Evolutionary conservation across 2,797 vertebrate species (phyloP).

Genomic region (Acestrorhynchus altus): DNA sequence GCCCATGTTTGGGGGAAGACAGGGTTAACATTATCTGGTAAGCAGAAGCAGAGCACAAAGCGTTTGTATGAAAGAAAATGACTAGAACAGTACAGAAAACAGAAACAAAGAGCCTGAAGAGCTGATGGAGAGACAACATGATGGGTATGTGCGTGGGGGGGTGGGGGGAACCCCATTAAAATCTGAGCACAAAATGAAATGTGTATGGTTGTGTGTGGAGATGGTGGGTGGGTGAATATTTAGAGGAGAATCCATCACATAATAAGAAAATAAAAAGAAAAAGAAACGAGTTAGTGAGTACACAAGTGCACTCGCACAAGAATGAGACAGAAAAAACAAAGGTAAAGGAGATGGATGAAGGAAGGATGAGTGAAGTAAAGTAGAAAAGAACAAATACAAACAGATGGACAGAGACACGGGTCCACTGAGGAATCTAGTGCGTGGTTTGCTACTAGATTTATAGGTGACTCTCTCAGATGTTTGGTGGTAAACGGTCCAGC

Average conservation of each 20-base stretch:
- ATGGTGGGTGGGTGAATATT: not conserved
- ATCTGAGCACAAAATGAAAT: not conserved
- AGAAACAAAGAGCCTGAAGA: constrained; percentile 77
- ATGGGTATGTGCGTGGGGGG: constrained; percentile 32
- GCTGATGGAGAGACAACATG: not conserved
- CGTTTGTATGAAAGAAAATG: constrained; percentile 79
- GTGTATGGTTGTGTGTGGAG: not conserved
- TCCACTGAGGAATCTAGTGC: constrained; percentile 99
- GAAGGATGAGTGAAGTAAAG: constrained; percentile 82
- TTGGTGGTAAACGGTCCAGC: constrained; percentile 98
- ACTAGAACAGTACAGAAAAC: constrained; percentile 83
- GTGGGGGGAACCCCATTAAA: not conserved
- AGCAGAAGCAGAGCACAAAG: constrained; percentile 89
- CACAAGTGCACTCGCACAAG: no score
- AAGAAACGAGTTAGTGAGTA: constrained; percentile 50
- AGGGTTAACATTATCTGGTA: constrained; percentile 76
- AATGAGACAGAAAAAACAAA: constrained; percentile 37
- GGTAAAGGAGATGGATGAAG: constrained; percentile 66
- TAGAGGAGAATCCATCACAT: not conserved
- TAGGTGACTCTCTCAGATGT: constrained; percentile 98
- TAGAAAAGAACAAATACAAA: constrained; percentile 99
- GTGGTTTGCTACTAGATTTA: constrained; percentile 99
- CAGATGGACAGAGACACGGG: constrained; percentile 99
- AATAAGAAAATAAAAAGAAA: constrained; percentile 66
- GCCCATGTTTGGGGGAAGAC: constrained; percentile 80